Evolutionary conservation across 1,140 invertebrate species (phyloP), one percentile per base, ranked within the genome.

Genomic region (Zeugodacus cucurbitae): DNA sequence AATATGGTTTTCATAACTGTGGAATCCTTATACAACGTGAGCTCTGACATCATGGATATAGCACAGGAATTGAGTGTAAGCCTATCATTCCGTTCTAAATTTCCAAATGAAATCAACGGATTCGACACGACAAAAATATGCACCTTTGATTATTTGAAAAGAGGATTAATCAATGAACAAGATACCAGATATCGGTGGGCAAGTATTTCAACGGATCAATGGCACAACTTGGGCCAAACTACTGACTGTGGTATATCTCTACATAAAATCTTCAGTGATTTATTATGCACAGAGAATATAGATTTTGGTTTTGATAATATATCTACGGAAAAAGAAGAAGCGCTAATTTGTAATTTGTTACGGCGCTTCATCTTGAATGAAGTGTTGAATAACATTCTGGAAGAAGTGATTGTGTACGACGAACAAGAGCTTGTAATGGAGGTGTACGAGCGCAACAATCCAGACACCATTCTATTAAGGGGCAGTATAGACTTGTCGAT

Each of bases 321-420:
- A 11, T 70, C 91, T 89, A 48, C 70, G 0, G 14, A 89, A 1
- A 34, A n/a, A 1, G 90, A 92, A 41, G 17, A 10, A 6, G 91
- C 91, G 2, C 59, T 92, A 20, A 89, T 92, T 7, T 91, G 90
- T 34, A 92, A 92, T 87, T 92, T 92, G 0, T 17, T 91, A 82
- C 91, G 92, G 82, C 91, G 91, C 3, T 92, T 89, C 26, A 89
- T 92, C 0, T 48, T 92, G 1, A 91, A 88, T n/a, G 70, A 88
- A 14, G 85, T 89, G 0, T 90, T 92, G 90, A 59, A 89, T 1
- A 57, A 70, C 10, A 89, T 90, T 10, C 88, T 92, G 3, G 91
- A 92, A 74, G 26, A 89, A n/a, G 62, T 62, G 4, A 37, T 88
- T 44, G 82, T 54, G 2, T 17, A 34, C 22, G 26, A 82, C 70